Evolutionary conservation across 2,113 vertebrate species (phyloP).

Genomic region (Xerus inauris): DNA sequence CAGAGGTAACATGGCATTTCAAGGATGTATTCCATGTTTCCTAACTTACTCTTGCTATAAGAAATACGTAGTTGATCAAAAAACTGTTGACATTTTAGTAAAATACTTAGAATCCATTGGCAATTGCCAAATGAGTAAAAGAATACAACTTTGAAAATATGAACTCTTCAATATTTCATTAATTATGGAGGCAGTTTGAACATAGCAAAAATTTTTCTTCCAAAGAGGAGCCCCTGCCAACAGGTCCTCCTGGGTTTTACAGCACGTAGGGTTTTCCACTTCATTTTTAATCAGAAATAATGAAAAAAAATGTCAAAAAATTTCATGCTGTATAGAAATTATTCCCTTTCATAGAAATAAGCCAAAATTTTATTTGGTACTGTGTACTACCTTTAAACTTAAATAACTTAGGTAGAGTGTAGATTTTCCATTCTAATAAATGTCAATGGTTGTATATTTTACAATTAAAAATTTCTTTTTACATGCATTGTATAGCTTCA

Average conservation of each 20-base stretch:
- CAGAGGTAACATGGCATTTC: background rate
- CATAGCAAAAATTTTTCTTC: background rate
- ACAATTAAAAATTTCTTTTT: background rate
- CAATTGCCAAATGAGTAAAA: background rate
- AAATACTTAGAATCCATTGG: background rate
- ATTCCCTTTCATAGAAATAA: background rate
- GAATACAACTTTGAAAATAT: background rate
- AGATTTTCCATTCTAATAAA: background rate
- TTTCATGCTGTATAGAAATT: background rate
- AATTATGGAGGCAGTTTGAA: background rate
- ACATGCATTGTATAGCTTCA: background rate
- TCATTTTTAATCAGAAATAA: background rate
- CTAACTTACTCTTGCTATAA: background rate
- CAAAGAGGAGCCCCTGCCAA: background rate
- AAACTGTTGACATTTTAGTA: background rate
- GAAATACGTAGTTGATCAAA: background rate
- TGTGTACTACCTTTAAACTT: background rate
- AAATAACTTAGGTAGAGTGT: constrained; percentile 5
- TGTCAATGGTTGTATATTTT: background rate
- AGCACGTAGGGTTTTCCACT: background rate
- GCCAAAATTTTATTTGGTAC: background rate
- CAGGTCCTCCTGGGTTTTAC: background rate
- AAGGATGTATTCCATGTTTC: background rate
- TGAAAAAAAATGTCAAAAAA: background rate
- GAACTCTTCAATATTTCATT: background rate